A percentile compares a stretch with the other conserved stretches of the same genome.
These are phyloP conservation scores for Cryptoblepharus egeriae DNA, from an alignment of 2,797 vertebrate genomes.

Conservation along the genomic window DNA sequence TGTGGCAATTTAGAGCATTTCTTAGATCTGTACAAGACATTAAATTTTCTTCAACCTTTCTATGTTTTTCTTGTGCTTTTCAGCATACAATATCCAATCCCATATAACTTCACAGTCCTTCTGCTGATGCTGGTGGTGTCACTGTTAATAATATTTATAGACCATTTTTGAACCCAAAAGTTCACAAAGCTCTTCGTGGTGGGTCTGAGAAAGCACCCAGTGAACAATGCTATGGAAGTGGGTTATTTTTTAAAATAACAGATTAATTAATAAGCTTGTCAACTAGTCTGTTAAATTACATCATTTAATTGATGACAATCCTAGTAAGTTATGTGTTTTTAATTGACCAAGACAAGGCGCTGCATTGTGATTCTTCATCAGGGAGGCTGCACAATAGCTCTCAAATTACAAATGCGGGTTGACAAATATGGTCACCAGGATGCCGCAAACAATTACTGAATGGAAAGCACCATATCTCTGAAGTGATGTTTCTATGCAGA, in stretches of 20 bases:
- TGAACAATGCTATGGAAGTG: not conserved
- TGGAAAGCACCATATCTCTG: slow-evolving; percentile 13
- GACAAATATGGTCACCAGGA: not conserved
- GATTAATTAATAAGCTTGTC: not conserved
- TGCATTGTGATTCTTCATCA: slow-evolving; percentile 12
- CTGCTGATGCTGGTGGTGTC: too few species aligned
- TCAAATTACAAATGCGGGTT: slow-evolving; percentile 31
- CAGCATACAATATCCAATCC: not conserved
- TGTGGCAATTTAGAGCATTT: not conserved
- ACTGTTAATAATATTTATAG: too few species aligned
- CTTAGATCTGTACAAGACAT: not conserved
- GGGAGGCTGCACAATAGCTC: slow-evolving; percentile 5
- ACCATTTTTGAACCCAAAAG: too few species aligned
- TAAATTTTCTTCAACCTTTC: not conserved
- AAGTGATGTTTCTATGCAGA: slow-evolving; percentile 39
- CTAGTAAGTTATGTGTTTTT: not conserved
- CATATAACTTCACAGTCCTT: not conserved
- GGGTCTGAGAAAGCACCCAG: not conserved
- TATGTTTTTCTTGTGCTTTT: not conserved
- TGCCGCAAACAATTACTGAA: slow-evolving; percentile 27
- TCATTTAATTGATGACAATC: not conserved
- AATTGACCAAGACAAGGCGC: not conserved
- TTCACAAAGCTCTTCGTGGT: not conserved
- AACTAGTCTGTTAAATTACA: not conserved
- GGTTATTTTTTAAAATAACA: not conserved